These are phyloP conservation scores for Lagopus leucura DNA, from an alignment of 2,113 vertebrate genomes.

Conservation along the genomic window DNA sequence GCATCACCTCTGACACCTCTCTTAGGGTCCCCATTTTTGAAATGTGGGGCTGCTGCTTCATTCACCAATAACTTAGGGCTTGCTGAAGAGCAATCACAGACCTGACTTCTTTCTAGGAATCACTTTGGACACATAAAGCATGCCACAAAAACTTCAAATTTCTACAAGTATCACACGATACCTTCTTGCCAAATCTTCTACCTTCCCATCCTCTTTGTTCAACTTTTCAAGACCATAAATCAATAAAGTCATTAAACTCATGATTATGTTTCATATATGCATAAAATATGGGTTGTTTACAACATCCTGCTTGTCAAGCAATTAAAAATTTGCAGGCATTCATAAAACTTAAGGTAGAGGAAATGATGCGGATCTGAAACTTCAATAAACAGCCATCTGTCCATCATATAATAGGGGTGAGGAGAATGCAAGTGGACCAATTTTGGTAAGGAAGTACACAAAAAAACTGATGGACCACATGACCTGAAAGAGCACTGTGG, in stretches of 20 bases:
- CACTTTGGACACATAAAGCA: neutral
- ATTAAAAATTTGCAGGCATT: conserved; percentile 6
- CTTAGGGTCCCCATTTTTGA: neutral
- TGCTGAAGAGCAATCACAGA: neutral
- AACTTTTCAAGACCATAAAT: neutral
- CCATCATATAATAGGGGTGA: neutral
- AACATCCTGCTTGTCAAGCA: neutral
- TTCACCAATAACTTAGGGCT: neutral
- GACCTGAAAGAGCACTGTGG: neutral
- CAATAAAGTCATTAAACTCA: neutral
- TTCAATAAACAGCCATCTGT: conserved; percentile 26
- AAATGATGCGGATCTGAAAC: neutral
- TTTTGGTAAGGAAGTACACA: neutral
- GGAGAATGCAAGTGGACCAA: neutral
- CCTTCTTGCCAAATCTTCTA: neutral
- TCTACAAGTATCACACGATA: neutral
- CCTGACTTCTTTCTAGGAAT: neutral
- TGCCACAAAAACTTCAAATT: neutral
- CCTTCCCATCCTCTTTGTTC: neutral
- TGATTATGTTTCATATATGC: neutral
- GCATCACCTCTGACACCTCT: neutral
- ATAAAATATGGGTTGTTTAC: conserved; percentile 40
- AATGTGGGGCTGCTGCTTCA: neutral
- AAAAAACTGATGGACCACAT: neutral
- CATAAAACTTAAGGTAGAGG: neutral